phyloP scores from a whole-genome alignment of 2,797 vertebrate species.

The Luscinia megarhynchos region DNA sequence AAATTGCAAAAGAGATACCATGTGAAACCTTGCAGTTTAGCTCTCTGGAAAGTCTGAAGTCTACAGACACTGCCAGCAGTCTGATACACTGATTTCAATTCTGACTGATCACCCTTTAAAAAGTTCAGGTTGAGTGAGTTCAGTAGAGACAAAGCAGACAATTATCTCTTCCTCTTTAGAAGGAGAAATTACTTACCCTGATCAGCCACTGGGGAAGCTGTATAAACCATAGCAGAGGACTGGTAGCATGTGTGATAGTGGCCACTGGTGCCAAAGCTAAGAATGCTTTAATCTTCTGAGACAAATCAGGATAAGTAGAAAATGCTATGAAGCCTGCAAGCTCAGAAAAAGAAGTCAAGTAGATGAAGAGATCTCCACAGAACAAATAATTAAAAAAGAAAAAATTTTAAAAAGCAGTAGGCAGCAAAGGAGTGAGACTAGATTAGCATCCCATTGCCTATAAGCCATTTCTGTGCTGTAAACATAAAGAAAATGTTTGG shows the following conservation, averaged over 20 bases:
- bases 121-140: not conserved
- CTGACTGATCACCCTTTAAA: not conserved
- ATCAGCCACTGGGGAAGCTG: constrained; percentile 1
- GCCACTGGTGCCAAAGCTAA: constrained; percentile 4
- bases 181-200: not conserved
- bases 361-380: not conserved
- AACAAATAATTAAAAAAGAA: not conserved
- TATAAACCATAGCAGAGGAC: not conserved
- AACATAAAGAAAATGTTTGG: not conserved
- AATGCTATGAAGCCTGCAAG: constrained; percentile 15
- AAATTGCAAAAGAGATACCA: rapidly evolving
- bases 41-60: not conserved
- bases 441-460: not conserved
- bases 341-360: not conserved
- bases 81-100: not conserved
- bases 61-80: not conserved
- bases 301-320: not conserved
- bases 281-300: not conserved
- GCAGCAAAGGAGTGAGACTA: not conserved
- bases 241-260: not conserved
- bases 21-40: not conserved
- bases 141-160: not conserved
- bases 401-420: not conserved
- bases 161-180: not conserved
- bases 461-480: not conserved